Percentiles rank a stretch among this genome's conserved stretches.
These are phyloP conservation scores for Lemur catta DNA, from an alignment of 2,797 vertebrate species.

Conservation along the genomic window DNA sequence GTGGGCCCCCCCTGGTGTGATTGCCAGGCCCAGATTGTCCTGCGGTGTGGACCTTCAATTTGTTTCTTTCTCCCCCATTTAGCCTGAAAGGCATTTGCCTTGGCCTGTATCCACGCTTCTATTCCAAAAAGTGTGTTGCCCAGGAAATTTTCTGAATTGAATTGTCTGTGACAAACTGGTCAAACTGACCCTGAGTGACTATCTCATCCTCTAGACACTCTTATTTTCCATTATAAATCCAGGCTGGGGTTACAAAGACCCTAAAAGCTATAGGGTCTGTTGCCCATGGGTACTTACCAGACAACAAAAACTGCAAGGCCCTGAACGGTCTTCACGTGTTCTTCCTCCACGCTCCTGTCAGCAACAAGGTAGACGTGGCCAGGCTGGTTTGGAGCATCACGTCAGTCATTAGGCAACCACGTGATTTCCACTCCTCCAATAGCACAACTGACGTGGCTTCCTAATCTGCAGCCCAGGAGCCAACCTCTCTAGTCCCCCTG, in stretches of 20 bases:
- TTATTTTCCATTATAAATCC: neutral
- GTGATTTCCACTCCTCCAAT: neutral
- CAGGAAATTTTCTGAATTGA: neutral
- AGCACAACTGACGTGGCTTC: neutral
- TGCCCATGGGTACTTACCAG: too few species aligned
- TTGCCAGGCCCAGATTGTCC: neutral
- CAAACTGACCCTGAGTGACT: neutral
- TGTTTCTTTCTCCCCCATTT: neutral
- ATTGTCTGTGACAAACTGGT: neutral
- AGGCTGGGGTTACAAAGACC: neutral
- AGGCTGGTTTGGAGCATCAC: neutral
- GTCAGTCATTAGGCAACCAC: neutral
- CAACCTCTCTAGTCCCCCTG: neutral
- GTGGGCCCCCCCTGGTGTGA: neutral
- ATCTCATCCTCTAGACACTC: neutral
- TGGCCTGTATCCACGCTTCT: neutral
- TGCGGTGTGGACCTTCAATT: neutral
- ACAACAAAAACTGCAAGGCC: neutral
- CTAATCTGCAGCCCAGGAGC: neutral
- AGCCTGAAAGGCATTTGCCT: neutral
- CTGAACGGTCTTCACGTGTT: neutral
- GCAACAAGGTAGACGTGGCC: neutral
- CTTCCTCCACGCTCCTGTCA: neutral
- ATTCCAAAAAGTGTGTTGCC: neutral
- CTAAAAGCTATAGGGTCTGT: neutral